A percentile compares a stretch with the other conserved stretches of the same genome.
Evolutionary conservation across 2,113 vertebrate species (phyloP).

Genomic region (Panurus biarmicus): DNA sequence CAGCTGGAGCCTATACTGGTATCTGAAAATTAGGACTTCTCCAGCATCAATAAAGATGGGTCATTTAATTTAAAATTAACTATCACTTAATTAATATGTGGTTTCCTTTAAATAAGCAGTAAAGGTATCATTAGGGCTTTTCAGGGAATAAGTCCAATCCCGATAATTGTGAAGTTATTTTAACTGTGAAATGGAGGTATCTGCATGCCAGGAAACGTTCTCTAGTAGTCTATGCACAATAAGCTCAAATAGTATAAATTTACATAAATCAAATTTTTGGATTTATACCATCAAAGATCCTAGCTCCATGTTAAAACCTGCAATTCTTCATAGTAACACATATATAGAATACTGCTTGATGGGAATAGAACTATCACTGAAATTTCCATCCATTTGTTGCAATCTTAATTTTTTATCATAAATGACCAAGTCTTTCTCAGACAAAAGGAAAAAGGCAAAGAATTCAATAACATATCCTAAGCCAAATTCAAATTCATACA

Average conservation of each 20-base stretch:
- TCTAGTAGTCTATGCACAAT: background rate
- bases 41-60: background rate
- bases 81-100: background rate
- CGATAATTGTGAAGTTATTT: slow-evolving; percentile 1
- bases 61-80: background rate
- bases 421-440: background rate
- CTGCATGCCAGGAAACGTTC: background rate
- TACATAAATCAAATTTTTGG: background rate
- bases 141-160: background rate
- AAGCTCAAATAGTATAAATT: background rate
- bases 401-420: background rate
- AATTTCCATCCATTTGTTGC: background rate
- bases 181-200: background rate
- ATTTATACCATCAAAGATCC: background rate
- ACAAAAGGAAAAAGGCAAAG: background rate
- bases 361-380: background rate
- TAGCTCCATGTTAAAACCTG: background rate
- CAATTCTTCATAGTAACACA: background rate
- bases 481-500: background rate
- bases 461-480: background rate
- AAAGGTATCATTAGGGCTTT: background rate
- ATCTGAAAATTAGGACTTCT: background rate
- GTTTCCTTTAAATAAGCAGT: background rate
- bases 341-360: background rate
- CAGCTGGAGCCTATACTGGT: background rate